Base-by-base conservation (phyloP, 2,888 invertebrate species). In the Sesia bembeciformis region DNA sequence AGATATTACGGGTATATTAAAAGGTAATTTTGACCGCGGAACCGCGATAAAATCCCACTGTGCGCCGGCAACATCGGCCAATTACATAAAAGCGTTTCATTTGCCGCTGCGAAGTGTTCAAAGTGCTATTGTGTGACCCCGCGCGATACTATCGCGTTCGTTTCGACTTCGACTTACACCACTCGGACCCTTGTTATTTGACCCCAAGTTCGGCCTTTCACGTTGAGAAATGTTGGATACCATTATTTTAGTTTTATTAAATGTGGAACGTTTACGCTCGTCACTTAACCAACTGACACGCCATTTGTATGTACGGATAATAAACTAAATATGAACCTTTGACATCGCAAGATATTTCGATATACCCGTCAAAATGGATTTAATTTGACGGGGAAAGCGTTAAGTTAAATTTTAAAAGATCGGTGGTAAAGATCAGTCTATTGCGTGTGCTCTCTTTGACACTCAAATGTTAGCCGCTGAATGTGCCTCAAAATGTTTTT, bases 111-210 rank as follows among this genome's bases (percentile, higher is more conserved):
- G 69, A 74, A 78, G 78, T 81, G 81, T 80, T 81, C 72, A 69
- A 74, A 78, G 78, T 81, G 81, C 79, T 81, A 81, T 79, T 80
- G 77, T 78, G 74, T 74, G 81, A 81, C 81, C 80, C 73, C 76
- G 69, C 59, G 63, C 68, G 81, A 80, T 80, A 74, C 63, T 62
- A 80, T 78, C 80, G 69, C 62, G 60, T 57, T 57, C 50, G 53
- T 52, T 40, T 53, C 51, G 38, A 50, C 50, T 52, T 49, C 40
- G n/a, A 40, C 40, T 8, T 40, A 52, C 40, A 39, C 52, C 40
- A 52, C 52, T 8, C 38, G 46, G 46, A 46, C 46, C 46, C 46
- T 46, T 46, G 8, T 46, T 46, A 46, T 46, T 46, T 46, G 8
- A 46, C 46, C 46, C 46, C 23, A 46, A 8, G 46, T n/a, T 46